Evolutionary conservation across 2,888 invertebrate species (phyloP).

Genomic region (Pyrgus malvae): DNA sequence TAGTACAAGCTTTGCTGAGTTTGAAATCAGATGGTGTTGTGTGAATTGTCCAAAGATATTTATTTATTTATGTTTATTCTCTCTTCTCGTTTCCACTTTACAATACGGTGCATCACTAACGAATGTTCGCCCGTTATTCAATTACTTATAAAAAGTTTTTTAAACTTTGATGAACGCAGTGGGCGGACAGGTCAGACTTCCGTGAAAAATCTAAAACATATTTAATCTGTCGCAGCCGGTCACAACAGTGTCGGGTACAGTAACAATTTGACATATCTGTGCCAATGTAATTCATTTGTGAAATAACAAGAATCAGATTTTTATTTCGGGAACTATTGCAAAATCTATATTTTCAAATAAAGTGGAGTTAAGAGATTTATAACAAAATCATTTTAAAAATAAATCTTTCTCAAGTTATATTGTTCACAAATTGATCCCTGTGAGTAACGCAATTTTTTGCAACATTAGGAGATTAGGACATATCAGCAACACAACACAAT

Average conservation of each 20-base stretch:
- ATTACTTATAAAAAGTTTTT: neutral
- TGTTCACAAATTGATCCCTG: no score
- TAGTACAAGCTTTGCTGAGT: no score
- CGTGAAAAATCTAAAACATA: conserved; percentile 21
- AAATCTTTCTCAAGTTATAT: neutral
- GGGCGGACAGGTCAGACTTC: conserved; percentile 9
- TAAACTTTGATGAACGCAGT: neutral
- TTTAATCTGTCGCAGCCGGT: conserved; percentile 20
- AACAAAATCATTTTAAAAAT: neutral
- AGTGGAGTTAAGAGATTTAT: neutral
- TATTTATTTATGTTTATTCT: no score
- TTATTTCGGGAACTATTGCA: neutral
- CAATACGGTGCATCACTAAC: no score
- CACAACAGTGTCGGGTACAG: conserved; percentile 10
- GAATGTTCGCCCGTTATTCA: no score
- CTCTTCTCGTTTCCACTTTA: no score
- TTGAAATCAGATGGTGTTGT: no score
- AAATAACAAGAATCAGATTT: conserved; percentile 4
- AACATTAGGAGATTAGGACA: no score
- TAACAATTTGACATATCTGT: conserved; percentile 22
- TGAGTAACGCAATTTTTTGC: no score
- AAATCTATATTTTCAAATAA: neutral
- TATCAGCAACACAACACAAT: no score
- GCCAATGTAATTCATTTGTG: conserved; percentile 14
- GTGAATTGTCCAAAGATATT: no score